phyloP scores from a whole-genome alignment of 2,888 invertebrate genomes.

The Spisula solida region DNA sequence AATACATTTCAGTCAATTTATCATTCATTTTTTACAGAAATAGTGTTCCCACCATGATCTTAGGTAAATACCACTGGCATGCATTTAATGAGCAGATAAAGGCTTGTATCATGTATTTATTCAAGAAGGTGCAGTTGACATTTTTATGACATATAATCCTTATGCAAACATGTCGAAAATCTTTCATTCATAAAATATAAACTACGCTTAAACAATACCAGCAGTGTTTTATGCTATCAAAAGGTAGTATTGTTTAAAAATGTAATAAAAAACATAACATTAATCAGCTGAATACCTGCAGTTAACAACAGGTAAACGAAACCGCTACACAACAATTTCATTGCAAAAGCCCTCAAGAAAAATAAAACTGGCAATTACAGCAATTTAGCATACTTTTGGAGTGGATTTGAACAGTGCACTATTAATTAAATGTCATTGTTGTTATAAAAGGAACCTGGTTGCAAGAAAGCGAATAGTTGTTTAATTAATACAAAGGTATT shows the following conservation, averaged over 20 bases:
- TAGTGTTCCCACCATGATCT: background rate
- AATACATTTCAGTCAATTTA: background rate
- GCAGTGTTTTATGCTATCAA: background rate
- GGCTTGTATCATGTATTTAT: background rate
- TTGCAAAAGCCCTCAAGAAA: background rate
- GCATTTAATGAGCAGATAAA: background rate
- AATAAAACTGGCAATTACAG: background rate
- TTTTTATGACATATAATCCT: conserved; percentile 10
- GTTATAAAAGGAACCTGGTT: background rate
- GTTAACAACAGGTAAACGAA: background rate
- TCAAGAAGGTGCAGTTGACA: conserved; percentile 11
- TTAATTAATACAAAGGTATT: background rate
- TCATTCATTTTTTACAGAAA: background rate
- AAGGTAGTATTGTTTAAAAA: background rate
- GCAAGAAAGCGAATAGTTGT: background rate
- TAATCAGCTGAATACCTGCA: conserved; percentile 9
- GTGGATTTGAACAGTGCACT: background rate
- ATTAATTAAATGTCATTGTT: background rate
- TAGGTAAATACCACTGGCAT: background rate
- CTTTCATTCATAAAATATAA: conserved; percentile 14
- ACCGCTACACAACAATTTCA: background rate
- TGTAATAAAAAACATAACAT: conserved; percentile 11
- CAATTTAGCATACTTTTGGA: background rate
- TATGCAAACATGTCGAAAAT: background rate
- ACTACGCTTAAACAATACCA: background rate